These are phyloP conservation scores for Pilophorus perplexus DNA, from an alignment of 2,888 invertebrate genomes.

Conservation along the genomic window DNA sequence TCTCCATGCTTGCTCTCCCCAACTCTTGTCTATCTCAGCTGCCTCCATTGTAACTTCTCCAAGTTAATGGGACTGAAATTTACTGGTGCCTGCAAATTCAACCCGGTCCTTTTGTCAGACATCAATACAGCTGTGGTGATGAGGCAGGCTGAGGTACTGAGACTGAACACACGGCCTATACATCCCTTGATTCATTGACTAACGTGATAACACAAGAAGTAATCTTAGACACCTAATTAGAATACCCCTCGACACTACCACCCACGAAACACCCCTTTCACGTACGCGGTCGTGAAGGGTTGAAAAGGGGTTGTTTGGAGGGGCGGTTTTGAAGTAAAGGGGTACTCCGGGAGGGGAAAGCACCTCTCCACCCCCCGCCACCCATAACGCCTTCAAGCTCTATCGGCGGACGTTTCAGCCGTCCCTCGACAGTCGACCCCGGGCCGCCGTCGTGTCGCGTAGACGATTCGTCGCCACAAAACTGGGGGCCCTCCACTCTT, in stretches of 20 bases:
- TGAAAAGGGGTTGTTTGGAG: slow-evolving; percentile 7
- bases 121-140: no score
- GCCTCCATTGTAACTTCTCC: no score
- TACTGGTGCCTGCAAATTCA: no score
- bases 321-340: not conserved
- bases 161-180: no score
- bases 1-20: no score
- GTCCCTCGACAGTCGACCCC: slow-evolving; percentile 35
- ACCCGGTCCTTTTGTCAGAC: no score
- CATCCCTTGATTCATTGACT: slow-evolving; percentile 10
- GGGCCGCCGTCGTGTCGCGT: slow-evolving; percentile 39
- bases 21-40: no score
- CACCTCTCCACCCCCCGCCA: slow-evolving; percentile 4
- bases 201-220: slow-evolving; percentile 4
- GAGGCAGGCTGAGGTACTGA: no score
- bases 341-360: no score
- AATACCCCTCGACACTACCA: not conserved
- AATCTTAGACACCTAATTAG: slow-evolving; percentile 20
- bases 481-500: slow-evolving; percentile 7
- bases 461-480: slow-evolving; percentile 10
- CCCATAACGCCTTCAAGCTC: not conserved
- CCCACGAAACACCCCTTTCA: not conserved
- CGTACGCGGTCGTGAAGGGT: not conserved
- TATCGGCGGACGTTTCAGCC: slow-evolving; percentile 20
- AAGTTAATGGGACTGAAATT: no score